Conservation (phyloP, 2,797 vertebrate genomes). For the Muscicapa comitata region DNA sequence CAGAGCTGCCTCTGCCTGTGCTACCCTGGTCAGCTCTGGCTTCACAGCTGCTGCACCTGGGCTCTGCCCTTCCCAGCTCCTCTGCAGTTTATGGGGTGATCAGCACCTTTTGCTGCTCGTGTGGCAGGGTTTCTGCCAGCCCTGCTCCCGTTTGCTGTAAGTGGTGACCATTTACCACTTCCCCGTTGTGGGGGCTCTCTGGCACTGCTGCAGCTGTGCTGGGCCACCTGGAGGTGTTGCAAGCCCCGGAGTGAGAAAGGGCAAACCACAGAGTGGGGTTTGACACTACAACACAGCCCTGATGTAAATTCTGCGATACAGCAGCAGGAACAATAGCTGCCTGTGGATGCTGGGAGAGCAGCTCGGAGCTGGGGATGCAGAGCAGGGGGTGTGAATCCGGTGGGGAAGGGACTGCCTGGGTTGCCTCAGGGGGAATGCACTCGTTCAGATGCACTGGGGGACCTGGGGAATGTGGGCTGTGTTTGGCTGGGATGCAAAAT, state of each 20-base stretch:
- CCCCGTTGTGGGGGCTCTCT: rapidly evolving
- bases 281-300: neutral
- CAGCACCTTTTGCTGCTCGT: neutral
- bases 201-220: neutral
- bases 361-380: neutral
- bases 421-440: rapidly evolving
- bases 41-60: neutral
- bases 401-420: neutral
- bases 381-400: neutral
- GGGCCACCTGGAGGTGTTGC: neutral
- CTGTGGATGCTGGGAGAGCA: neutral
- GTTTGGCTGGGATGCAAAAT: neutral
- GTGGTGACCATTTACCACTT: neutral
- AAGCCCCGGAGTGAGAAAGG: neutral
- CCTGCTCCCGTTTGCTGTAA: neutral
- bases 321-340: neutral
- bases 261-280: neutral
- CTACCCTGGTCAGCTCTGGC: neutral
- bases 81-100: neutral
- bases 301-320: neutral
- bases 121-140: neutral
- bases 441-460: neutral
- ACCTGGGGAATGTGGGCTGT: neutral
- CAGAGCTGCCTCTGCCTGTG: neutral
- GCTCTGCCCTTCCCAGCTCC: neutral